Conservation (phyloP, 1,140 invertebrate genomes). For the Holotrichia oblita region DNA sequence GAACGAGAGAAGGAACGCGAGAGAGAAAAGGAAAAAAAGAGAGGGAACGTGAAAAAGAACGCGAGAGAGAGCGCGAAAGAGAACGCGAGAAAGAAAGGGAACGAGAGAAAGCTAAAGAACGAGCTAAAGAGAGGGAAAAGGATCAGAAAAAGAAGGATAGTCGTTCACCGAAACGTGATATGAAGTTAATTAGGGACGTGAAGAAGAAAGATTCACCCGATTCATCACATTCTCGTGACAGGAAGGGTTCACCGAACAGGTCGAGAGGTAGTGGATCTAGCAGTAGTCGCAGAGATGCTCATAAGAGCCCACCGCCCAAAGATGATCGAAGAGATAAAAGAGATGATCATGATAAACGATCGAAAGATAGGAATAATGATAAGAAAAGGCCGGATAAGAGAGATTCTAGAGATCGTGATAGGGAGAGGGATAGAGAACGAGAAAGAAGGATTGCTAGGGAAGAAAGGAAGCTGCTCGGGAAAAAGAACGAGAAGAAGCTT, state of each 20-base stretch:
- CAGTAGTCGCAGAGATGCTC: conserved; percentile 47
- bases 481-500: conserved; percentile 67
- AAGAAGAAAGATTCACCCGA: conserved; percentile 58
- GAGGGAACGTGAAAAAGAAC: conserved; percentile 55
- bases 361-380: conserved; percentile 48
- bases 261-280: conserved; percentile 48
- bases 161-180: conserved; percentile 57
- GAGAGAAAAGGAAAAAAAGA: conserved; percentile 54
- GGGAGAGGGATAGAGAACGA: conserved; percentile 59
- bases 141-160: conserved; percentile 53
- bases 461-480: conserved; percentile 64
- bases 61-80: conserved; percentile 55
- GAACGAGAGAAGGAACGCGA: conserved; percentile 56
- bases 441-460: conserved; percentile 62
- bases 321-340: conserved; percentile 54
- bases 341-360: conserved; percentile 53
- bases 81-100: conserved; percentile 57
- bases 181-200: conserved; percentile 50
- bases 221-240: conserved; percentile 57
- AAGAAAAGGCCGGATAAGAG: conserved; percentile 53
- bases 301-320: conserved; percentile 51
- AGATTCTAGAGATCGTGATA: conserved; percentile 56
- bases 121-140: conserved; percentile 53
- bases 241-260: conserved; percentile 53
- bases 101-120: conserved; percentile 49